Evolutionary conservation across 64 coral and sea anemone species (phyloP).

Genomic region (Cladopsammia gracilis): DNA sequence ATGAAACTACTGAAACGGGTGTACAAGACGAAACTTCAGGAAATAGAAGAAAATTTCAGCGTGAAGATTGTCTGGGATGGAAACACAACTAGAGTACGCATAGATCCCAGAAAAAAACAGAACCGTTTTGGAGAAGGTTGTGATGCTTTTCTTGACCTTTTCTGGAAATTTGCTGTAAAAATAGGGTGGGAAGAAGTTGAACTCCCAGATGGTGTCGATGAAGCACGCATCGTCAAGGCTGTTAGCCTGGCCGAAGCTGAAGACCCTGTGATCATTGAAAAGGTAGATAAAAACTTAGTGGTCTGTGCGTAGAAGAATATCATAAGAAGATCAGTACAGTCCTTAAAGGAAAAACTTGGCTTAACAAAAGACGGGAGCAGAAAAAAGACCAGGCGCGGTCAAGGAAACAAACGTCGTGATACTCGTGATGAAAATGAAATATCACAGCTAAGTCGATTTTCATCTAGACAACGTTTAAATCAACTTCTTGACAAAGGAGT

Average conservation of each 20-base stretch:
- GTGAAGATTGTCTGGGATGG: slow-evolving; percentile 19
- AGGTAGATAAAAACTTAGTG: neutral
- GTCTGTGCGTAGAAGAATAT: neutral
- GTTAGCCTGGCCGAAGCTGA: neutral
- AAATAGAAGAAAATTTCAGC: neutral
- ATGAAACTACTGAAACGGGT: slow-evolving; percentile 15
- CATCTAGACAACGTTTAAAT: too few relatives aligned
- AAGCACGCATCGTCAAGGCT: too few relatives aligned
- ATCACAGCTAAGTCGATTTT: too few relatives aligned
- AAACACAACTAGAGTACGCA: neutral
- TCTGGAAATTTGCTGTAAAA: neutral
- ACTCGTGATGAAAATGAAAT: too few relatives aligned
- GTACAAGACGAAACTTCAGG: neutral
- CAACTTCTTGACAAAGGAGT: too few relatives aligned
- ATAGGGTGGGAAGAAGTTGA: neutral
- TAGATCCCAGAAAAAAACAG: neutral
- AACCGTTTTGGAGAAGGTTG: too few relatives aligned
- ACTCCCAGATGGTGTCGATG: neutral
- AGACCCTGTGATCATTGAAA: slow-evolving; percentile 7
- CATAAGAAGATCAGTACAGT: neutral
- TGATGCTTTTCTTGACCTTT: too few relatives aligned
- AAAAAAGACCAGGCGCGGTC: neutral
- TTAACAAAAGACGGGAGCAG: neutral
- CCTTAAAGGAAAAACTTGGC: neutral
- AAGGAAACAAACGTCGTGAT: neutral